A percentile compares a stretch with the other conserved stretches of the same genome.
Evolutionary conservation across 2,888 invertebrate genomes (phyloP).

Genomic region (Brenthis ino): DNA sequence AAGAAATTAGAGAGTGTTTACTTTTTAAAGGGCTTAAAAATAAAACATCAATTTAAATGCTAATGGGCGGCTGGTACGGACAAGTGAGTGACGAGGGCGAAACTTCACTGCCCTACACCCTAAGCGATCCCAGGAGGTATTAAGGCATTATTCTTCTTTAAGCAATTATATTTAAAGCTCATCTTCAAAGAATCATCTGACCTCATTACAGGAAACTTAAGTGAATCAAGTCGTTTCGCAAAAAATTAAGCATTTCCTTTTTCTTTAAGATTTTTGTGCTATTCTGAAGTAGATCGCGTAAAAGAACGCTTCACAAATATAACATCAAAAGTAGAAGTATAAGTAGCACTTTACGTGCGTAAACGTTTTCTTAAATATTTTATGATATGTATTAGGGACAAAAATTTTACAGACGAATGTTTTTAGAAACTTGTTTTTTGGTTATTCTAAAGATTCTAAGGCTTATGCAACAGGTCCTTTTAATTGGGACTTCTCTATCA

Average conservation of each 20-base stretch:
- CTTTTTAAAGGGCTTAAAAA: conserved; percentile 41
- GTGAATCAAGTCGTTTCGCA: conserved; percentile 45
- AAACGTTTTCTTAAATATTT: conserved; percentile 9
- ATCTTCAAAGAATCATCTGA: conserved; percentile 53
- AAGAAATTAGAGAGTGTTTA: neutral
- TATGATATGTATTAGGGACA: neutral
- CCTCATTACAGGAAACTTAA: conserved; percentile 52
- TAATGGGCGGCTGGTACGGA: conserved; percentile 61
- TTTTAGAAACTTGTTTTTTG: no score
- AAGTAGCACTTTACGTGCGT: neutral
- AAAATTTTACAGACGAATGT: no score
- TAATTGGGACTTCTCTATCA: no score
- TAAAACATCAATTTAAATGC: conserved; percentile 71
- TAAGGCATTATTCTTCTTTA: conserved; percentile 66
- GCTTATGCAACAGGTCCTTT: no score
- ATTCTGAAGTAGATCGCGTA: conserved; percentile 9
- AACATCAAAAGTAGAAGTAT: neutral
- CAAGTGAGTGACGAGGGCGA: conserved; percentile 72
- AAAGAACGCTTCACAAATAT: conserved; percentile 4
- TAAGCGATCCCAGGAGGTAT: conserved; percentile 64
- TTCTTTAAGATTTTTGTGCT: conserved; percentile 40
- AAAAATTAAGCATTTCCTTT: conserved; percentile 35
- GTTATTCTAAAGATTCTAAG: no score
- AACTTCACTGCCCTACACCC: conserved; percentile 55
- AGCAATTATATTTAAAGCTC: conserved; percentile 62